Evolutionary conservation across 1,140 invertebrate genomes (phyloP).

Genomic region (Cotesia chilonis): DNA sequence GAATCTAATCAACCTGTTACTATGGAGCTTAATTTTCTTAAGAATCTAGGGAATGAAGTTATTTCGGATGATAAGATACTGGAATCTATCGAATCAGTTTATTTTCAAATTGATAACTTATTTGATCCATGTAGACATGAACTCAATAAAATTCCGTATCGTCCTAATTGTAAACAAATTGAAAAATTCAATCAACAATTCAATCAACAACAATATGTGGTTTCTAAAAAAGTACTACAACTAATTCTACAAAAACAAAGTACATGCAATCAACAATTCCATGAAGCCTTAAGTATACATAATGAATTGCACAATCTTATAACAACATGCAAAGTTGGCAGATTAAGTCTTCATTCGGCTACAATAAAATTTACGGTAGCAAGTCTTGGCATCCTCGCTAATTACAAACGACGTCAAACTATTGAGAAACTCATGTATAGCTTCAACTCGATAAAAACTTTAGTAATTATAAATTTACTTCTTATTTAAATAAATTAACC

Average conservation of each 20-base stretch:
- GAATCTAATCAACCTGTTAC: conserved; percentile 49
- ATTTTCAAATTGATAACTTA: conserved; percentile 69
- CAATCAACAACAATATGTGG: conserved; percentile 80
- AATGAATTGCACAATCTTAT: conserved; percentile 77
- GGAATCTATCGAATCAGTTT: conserved; percentile 75
- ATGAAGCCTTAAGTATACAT: conserved; percentile 81
- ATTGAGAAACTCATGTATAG: conserved; percentile 80
- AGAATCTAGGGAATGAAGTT: conserved; percentile 62
- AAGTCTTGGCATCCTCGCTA: conserved; percentile 86
- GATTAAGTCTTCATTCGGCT: conserved; percentile 76
- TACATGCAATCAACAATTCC: conserved; percentile 84
- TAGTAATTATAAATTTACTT: conserved; percentile 67
- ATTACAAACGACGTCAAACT: conserved; percentile 85
- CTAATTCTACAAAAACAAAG: conserved; percentile 90
- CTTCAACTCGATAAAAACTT: conserved; percentile 81
- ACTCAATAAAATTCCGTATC: conserved; percentile 73
- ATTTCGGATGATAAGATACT: conserved; percentile 79
- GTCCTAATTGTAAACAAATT: conserved; percentile 74
- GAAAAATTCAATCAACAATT: conserved; percentile 73
- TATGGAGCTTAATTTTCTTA: conserved; percentile 48
- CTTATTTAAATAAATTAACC: too few species aligned
- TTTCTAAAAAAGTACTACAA: conserved; percentile 90
- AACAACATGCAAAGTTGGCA: conserved; percentile 75
- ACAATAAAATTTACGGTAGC: conserved; percentile 84
- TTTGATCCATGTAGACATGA: conserved; percentile 77